Evolutionary conservation across 2,113 vertebrate species (phyloP).

Genomic region (Salminus brasiliensis): DNA sequence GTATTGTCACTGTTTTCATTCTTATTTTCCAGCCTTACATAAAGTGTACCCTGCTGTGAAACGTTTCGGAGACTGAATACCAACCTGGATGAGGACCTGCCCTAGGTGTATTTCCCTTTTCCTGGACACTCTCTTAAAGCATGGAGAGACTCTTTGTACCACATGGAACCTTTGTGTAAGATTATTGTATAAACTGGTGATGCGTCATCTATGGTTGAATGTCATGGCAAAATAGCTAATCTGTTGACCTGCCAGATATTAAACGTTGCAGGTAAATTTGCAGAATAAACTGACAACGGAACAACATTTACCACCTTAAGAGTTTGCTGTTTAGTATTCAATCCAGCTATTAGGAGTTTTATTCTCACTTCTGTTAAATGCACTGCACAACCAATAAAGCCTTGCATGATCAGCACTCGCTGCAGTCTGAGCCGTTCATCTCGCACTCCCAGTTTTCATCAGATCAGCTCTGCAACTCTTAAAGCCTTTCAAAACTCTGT

Average conservation of each 20-base stretch:
- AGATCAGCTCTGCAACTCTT: not conserved
- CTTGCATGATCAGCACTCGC: constrained; percentile 24
- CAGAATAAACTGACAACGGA: not conserved
- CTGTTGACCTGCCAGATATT: not conserved
- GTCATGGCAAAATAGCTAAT: not conserved
- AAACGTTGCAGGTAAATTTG: not conserved
- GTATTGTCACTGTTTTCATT: not conserved
- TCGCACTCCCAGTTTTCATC: not conserved
- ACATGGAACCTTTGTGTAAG: not conserved
- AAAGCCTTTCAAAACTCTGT: not conserved
- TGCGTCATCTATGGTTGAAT: not conserved
- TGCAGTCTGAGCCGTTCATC: not conserved
- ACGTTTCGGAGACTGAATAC: not conserved
- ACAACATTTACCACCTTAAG: not conserved
- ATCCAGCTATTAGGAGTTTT: constrained; percentile 3
- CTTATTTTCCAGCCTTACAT: constrained; percentile 58
- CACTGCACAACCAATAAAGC: constrained; percentile 43
- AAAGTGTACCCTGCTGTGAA: constrained; percentile 6
- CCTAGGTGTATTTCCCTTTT: not conserved
- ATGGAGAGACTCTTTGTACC: not conserved
- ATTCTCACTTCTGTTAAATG: constrained; percentile 12
- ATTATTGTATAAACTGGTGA: constrained; percentile 25
- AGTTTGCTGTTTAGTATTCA: not conserved
- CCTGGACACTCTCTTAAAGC: not conserved
- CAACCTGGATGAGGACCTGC: constrained; percentile 2